Evolutionary conservation across 2,797 vertebrate species (phyloP).

Genomic region (Hyperoplus immaculatus): DNA sequence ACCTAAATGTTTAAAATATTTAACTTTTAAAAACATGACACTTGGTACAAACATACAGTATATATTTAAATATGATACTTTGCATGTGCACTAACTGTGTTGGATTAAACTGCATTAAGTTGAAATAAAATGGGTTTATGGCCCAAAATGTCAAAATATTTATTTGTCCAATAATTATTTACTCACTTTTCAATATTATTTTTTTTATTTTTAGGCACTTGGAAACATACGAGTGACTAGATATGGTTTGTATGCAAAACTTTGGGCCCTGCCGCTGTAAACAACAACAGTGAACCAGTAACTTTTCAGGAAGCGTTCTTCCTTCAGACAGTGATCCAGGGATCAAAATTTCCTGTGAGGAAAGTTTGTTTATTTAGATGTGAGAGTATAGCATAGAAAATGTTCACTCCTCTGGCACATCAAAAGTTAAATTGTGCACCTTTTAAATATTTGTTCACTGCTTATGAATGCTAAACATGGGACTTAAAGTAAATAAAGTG

Average conservation of each 20-base stretch:
- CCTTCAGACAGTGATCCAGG: too few relatives aligned
- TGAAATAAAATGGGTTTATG: constrained; percentile 85
- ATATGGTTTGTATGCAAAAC: too few relatives aligned
- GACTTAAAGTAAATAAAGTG: too few relatives aligned
- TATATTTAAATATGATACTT: constrained; percentile 83
- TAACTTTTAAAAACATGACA: constrained; percentile 80
- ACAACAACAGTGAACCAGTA: too few relatives aligned
- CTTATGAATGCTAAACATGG: not conserved
- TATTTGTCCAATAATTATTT: constrained; percentile 8
- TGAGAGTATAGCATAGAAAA: too few relatives aligned
- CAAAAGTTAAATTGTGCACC: too few relatives aligned
- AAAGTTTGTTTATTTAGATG: too few relatives aligned
- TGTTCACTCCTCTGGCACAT: too few relatives aligned
- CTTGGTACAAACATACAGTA: constrained; percentile 79
- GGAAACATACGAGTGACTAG: too few relatives aligned
- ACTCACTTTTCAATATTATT: not conserved
- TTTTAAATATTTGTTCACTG: not conserved
- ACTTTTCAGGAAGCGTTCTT: too few relatives aligned
- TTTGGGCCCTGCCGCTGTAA: too few relatives aligned
- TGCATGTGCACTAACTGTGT: constrained; percentile 87
- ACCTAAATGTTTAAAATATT: constrained; percentile 76
- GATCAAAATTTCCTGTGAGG: too few relatives aligned
- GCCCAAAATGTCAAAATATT: constrained; percentile 59
- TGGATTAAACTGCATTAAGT: constrained; percentile 83
- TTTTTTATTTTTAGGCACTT: not conserved